Evolutionary conservation across 2,888 invertebrate species (phyloP), one percentile per base, ranked within the genome.

Genomic region (Portevinia maculata): DNA sequence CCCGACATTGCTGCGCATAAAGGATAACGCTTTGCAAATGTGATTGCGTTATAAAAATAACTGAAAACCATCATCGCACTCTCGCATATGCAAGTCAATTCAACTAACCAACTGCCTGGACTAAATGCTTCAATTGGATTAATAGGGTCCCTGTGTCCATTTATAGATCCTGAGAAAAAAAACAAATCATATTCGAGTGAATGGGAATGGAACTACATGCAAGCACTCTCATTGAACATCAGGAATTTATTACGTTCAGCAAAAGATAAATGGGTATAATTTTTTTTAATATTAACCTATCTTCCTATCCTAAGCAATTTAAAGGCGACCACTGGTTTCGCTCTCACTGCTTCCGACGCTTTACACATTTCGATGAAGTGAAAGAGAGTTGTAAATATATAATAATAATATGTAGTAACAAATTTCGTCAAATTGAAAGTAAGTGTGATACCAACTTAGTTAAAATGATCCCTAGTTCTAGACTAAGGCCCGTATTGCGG

Each of bases 131-230:
- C n/a, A 37, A 64, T 52, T 30, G 39, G 30, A 64, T 39, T 52
- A 52, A 37, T 39, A 7, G 37, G 24, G 37, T 15, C 62, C 48
- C 24, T 64, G 50, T 50, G 50, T 17, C 62, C 39, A 19, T 32
- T 53, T 17, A 19, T 9, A 11, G 19, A 3, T 24, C 24, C 5
- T 24, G 24, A 24, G 24, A 5, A 24, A 24, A 24, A 24, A 24
- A 24, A 24, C 24, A 11, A 9, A 9, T 15, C 1, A 15, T 44
- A 37, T 37, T 1, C n/a, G 34, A n/a, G 7, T 6, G 21, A 24
- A 24, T 24, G 24, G 24, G 5, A 24, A 24, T 24, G 24, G 24
- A 24, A 24, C 3, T 24, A 5, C 24, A 2, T n/a, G 3, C 7
- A 7, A n/a, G 4, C 8, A 41, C 17, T 41, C 41, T 1, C 37